These are phyloP conservation scores for Diadumene lineata DNA, from an alignment of 92 coral and sea anemone genomes.

Conservation along the genomic window DNA sequence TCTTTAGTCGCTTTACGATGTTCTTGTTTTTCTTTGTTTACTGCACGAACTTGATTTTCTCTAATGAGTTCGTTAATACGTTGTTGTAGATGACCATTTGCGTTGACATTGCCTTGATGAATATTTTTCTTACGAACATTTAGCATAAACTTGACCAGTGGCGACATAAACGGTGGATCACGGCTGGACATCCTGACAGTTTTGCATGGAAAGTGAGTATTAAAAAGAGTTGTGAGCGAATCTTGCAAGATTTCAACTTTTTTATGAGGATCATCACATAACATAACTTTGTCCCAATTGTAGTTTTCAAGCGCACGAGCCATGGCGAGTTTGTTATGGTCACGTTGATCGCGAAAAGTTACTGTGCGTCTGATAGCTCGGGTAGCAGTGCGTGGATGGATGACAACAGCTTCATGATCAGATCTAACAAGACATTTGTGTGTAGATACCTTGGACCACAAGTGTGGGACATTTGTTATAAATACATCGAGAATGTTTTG, in stretches of 20 bases:
- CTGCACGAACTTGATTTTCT: conserved; percentile 31
- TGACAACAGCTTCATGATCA: conserved; percentile 39
- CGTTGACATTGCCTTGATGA: conserved; percentile 5
- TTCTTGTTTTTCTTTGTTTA: conserved; percentile 1
- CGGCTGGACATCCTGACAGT: no score
- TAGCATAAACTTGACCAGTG: conserved; percentile 39
- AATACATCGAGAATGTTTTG: conserved; percentile 56
- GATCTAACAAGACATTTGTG: conserved; percentile 48
- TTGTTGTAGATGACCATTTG: conserved; percentile 17
- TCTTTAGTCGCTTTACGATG: conserved; percentile 33
- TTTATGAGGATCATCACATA: no score
- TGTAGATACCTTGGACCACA: conserved; percentile 44
- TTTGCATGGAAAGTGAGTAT: no score
- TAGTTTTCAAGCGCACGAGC: conserved; percentile 21
- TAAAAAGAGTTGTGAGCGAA: no score
- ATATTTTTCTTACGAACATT: conserved; percentile 13
- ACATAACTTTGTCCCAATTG: no score
- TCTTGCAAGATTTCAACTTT: no score
- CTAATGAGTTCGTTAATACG: conserved; percentile 31
- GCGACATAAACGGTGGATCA: no score
- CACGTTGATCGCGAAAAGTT: conserved; percentile 50
- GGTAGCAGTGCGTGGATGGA: conserved; percentile 23
- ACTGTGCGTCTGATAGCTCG: conserved; percentile 33
- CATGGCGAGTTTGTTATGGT: conserved; percentile 48
- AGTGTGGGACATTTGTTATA: conserved; percentile 45